Base-by-base conservation (phyloP, 2,888 invertebrate genomes). In the Drosophila kuntzei region DNA sequence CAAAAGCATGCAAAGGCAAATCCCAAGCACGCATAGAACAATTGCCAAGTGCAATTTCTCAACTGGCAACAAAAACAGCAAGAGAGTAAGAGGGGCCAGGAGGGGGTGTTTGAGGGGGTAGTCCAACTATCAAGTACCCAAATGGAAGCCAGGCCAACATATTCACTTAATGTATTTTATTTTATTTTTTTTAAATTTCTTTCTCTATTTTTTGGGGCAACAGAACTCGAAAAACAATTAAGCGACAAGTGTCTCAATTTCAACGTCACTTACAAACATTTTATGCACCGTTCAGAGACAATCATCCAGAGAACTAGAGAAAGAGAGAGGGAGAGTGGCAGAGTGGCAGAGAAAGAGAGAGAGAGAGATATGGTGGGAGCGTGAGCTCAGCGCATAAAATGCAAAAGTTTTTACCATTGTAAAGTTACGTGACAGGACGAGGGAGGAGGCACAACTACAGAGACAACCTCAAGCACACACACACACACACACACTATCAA, bases 201-300 rank as follows among this genome's bases (percentile, higher is more conserved):
- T 18, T 14, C 12, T 22, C 50, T 39, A 53, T 32, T 59, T 76
- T 65, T 87, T 80, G 70, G 49, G 54, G 65, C 65, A 65, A 66
- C 84, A 75, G 75, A 83, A 79, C 89, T 85, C 80, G 89, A 89
- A 89, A 88, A 86, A 86, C 86, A 86, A 86, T 86, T 86, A 89
- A 88, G 89, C 89, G 86, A 89, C 89, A 86, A 86, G 86, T 89
- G 89, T 86, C 86, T 86, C 86, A 86, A 89, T 86, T 86, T 88
- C 88, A 86, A 89, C 86, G 86, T 86, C 86, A 86, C 88, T 86
- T 89, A 86, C 86, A 87, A 86, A 89, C 86, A 86, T 87, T 89
- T 89, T 85, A 89, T 89, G 89, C 80, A 87, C 79, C 72, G 79
- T 64, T 87, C 71, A 71, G 64, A 79, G 64, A 80, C 65, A 66